These are phyloP conservation scores for Sphaerophoria rueppellii DNA, from an alignment of 2,888 invertebrate genomes.

Conservation along the genomic window DNA sequence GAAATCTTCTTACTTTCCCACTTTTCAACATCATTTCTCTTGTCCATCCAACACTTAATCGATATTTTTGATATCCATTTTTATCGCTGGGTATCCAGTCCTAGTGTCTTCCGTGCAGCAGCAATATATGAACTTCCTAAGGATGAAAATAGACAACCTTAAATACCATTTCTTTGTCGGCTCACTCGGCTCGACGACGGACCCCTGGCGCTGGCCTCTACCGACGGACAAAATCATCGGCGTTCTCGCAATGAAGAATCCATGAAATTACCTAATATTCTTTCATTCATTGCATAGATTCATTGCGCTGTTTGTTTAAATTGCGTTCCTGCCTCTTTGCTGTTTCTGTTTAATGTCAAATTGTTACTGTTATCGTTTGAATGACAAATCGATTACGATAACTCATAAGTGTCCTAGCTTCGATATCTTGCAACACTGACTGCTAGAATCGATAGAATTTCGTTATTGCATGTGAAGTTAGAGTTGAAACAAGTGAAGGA, in stretches of 20 bases:
- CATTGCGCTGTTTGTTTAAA: conserved; percentile 5
- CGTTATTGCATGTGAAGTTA: too few species aligned
- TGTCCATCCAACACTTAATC: conserved; percentile 19
- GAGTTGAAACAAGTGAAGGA: too few species aligned
- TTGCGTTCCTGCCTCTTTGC: not conserved
- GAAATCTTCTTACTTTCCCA: conserved; percentile 20
- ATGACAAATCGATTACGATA: conserved; percentile 64
- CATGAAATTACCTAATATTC: not conserved
- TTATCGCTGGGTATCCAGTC: too few species aligned
- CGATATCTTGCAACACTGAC: not conserved
- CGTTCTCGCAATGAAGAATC: conserved; percentile 21
- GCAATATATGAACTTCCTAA: not conserved
- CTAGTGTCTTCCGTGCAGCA: too few species aligned
- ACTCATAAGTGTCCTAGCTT: conserved; percentile 6
- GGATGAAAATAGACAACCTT: not conserved
- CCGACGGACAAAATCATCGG: too few species aligned
- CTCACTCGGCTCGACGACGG: conserved; percentile 8
- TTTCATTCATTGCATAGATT: not conserved
- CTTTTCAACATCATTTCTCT: not conserved
- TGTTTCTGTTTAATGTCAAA: conserved; percentile 18
- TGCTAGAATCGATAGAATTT: not conserved
- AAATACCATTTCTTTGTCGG: conserved; percentile 48
- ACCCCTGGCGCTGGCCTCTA: conserved; percentile 20
- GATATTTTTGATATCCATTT: too few species aligned
- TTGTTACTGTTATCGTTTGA: conserved; percentile 32